Evolutionary conservation across 2,797 vertebrate species (phyloP).

Genomic region (Tauraco hartlaubi): DNA sequence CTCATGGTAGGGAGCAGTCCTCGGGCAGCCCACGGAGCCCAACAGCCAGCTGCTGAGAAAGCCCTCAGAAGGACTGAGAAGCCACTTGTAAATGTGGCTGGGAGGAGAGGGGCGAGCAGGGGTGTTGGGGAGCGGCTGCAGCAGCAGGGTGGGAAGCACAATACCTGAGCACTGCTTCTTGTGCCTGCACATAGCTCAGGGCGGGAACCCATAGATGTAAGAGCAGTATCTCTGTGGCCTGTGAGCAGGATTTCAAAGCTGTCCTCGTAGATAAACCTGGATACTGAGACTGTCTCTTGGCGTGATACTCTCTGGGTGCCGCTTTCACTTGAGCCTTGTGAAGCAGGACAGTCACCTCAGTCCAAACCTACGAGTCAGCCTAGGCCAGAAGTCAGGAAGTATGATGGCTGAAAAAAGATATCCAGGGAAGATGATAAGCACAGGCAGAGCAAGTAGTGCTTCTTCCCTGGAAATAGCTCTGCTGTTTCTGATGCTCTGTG

Average conservation of each 20-base stretch:
- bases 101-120: background rate
- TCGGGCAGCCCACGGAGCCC: background rate
- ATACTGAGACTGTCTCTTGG: background rate
- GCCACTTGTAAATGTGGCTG: rapidly evolving
- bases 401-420: background rate
- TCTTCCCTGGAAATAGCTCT: background rate
- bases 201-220: background rate
- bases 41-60: background rate
- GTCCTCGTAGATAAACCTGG: background rate
- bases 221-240: background rate
- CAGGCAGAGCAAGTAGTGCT: background rate
- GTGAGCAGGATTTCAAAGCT: background rate
- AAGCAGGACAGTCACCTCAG: background rate
- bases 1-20: background rate
- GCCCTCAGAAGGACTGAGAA: background rate
- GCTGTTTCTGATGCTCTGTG: background rate
- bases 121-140: background rate
- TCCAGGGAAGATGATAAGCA: background rate
- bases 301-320: background rate
- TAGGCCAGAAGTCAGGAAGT: background rate
- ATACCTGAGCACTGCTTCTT: rapidly evolving
- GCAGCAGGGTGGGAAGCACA: background rate
- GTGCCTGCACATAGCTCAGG: rapidly evolving
- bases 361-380: background rate
- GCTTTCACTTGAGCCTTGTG: background rate